These are phyloP conservation scores for Ciconia maguari DNA, from an alignment of 2,113 vertebrate species.

Conservation along the genomic window DNA sequence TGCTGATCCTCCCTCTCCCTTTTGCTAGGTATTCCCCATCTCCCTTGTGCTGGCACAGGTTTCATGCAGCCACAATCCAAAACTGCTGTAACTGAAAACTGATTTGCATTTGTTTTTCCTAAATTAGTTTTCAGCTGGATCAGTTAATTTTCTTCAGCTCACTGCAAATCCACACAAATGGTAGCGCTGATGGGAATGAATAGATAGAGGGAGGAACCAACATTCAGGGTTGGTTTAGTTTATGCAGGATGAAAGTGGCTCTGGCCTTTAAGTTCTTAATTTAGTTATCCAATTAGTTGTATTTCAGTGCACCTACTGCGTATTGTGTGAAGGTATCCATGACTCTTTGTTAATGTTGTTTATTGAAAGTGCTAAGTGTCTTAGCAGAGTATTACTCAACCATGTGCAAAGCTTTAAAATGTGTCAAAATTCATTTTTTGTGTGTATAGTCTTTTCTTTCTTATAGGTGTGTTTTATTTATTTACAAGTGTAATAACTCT, in stretches of 20 bases:
- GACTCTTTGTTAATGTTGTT: neutral
- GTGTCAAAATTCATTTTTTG: neutral
- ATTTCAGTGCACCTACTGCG: neutral
- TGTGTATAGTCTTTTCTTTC: neutral
- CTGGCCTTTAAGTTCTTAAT: neutral
- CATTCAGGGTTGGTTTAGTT: neutral
- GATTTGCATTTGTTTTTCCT: neutral
- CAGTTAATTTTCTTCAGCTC: neutral
- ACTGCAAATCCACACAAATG: neutral
- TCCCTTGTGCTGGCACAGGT: neutral
- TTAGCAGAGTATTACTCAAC: neutral
- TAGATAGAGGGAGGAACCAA: neutral
- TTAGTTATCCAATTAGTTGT: neutral
- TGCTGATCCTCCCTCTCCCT: neutral
- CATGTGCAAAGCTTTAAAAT: neutral
- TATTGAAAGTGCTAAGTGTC: neutral
- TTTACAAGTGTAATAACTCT: slow-evolving; percentile 38
- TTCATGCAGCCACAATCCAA: neutral
- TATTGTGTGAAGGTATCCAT: neutral
- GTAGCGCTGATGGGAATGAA: neutral
- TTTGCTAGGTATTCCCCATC: neutral
- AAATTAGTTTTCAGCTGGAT: neutral
- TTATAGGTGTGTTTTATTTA: neutral
- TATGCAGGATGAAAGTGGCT: neutral
- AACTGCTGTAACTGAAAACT: neutral